Base-by-base conservation (phyloP, 30 jellyfish, hydroid and myxozoan genomes). In the Euphysa ruthae region DNA sequence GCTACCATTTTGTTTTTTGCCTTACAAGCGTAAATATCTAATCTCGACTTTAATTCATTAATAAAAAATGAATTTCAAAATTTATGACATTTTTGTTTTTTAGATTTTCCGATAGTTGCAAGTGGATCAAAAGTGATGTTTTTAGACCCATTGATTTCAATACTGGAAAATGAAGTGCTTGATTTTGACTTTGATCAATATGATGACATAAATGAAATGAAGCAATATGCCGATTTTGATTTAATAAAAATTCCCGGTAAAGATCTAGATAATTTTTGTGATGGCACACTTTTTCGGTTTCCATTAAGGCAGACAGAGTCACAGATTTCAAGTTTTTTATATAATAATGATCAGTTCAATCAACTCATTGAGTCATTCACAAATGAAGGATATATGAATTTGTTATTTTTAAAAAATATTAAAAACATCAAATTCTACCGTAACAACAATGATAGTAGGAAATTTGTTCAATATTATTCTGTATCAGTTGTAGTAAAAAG, bases 271-370 rank as follows among this genome's bases (percentile, higher is more conserved):
- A 84, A 85, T 4, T 18, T 18, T 4, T 72, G 83, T 57, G 50
- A 58, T 61, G 94, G 94, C 29, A 33, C 94, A 0, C 43, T 82
- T 2, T 82, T 82, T 44, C 30, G 91, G 35, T 74, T 82, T 35
- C 73, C 66, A 22, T 43, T 82, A 33, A 71, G 94, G 49, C 72
- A 73, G 38, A 20, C 18, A 12, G 65, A 71, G 22, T 82, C 94
- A 32, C 62, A 82, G 12, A 33, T 82, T 16, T 82, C 94, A 21
- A 66, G 44, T 26, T 55, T 72, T 26, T 38, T 51, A 2, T 82
- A 82, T 50, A 51, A 28, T 24, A 55, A 55, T 42, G 35, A 32
- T n/a, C 58, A 73, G 56, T 13, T 82, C 16, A 28, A 54, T 6
- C 33, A 55, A 12, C 66, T 82, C 32, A 65, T 82, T 18, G 22